Evolutionary conservation across 2,113 vertebrate species (phyloP), one percentile per base, ranked within the genome.

Genomic region (Polyodon spathula): DNA sequence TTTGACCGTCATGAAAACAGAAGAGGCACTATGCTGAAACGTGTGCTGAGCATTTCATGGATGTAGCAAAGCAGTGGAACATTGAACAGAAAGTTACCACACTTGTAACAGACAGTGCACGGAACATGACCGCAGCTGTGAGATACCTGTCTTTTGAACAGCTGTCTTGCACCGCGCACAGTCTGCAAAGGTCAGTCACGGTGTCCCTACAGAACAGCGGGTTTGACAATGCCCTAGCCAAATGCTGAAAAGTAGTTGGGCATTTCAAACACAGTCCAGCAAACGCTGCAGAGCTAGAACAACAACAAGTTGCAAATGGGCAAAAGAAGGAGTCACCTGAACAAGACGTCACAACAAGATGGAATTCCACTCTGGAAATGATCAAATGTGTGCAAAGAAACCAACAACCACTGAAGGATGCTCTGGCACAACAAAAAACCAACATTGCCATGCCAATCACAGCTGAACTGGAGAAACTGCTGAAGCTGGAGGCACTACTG

Each of bases 101-200:
- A 40, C 56, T 65, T n/a, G 55, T n/a, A n/a, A 68, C 63, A 27
- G 62, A 68, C 42, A 64, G 61, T 63, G 66, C 66, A 39, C 7
- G 54, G 8, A 66, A 57, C 7, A 63, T 66, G 66, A 56, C 65
- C 14, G 62, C 69, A 6, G 65, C 69, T 10, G 40, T 14, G 17
- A 43, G 44, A 53, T 58, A 64, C n/a, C 54, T 63, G 8, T 44
- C 46, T 4, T 70, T 63, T 54, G 58, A 66, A 46, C 61, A 63
- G 14, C 4, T 70, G 17, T 46, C 58, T 4, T 69, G 64, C 54
- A 38, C 11, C 27, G 46, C 57, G 16, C 61, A 70, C 57, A 69
- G 63, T 12, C 9, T 69, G 1, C 68, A 66, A 8, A 14, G 46
- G 8, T 55, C 59, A 4, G 37, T 63, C 57, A 66, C 60, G 57